Conservation (phyloP, 1,140 invertebrate genomes). For the Chrysoperla carnea region DNA sequence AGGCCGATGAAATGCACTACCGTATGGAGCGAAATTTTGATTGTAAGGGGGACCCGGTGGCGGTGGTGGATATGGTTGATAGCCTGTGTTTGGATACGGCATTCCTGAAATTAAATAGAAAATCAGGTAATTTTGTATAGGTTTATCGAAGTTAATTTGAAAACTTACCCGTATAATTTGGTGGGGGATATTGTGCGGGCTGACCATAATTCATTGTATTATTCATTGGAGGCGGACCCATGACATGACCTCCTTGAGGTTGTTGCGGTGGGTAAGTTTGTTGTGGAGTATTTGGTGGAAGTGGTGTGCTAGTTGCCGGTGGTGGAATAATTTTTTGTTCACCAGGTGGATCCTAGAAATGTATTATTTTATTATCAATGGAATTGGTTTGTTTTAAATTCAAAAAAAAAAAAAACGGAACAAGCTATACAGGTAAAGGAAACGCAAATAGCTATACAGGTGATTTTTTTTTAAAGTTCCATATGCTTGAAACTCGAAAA, state of each 20-base stretch:
- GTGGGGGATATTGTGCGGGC: neutral
- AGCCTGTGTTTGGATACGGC: neutral
- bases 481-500: no score
- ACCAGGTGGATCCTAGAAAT: neutral
- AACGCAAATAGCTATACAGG: neutral
- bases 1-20: constrained; percentile 2
- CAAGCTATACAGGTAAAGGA: no score
- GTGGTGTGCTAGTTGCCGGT: neutral
- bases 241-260: neutral
- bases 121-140: neutral
- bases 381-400: no score
- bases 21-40: neutral
- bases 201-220: neutral
- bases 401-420: no score
- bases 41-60: neutral
- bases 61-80: constrained; percentile 1
- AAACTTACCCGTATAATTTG: neutral
- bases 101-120: neutral
- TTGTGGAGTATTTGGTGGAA: neutral
- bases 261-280: neutral
- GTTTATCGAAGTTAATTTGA: neutral
- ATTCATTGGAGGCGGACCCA: neutral
- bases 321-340: neutral
- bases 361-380: no score
- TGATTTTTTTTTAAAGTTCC: no score